Evolutionary conservation across 2,113 vertebrate species (phyloP).

Genomic region (Cyanoliseus patagonus): DNA sequence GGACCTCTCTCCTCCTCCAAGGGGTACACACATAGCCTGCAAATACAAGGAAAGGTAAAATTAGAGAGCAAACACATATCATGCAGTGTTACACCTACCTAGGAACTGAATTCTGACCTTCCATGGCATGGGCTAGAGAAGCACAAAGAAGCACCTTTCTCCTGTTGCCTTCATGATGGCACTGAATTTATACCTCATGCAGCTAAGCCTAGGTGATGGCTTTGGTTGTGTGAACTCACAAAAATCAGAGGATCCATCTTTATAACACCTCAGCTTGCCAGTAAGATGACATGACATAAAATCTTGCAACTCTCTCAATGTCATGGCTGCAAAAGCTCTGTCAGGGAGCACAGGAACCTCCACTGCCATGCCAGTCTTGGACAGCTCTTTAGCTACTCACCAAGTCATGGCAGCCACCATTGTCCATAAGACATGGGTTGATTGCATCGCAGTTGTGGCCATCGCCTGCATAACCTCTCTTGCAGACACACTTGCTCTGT

Average conservation of each 20-base stretch:
- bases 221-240: background rate
- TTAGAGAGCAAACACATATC: background rate
- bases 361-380: background rate
- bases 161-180: background rate
- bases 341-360: background rate
- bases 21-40: conserved; percentile 83
- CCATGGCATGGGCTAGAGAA: background rate
- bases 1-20: conserved; percentile 67
- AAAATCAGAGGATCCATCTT: background rate
- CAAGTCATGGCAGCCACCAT: conserved; percentile 88
- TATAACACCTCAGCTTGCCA: background rate
- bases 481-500: conserved; percentile 90
- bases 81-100: background rate
- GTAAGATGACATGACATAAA: background rate
- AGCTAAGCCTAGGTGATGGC: background rate
- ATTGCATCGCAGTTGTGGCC: conserved; percentile 83
- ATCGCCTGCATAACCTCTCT: conserved; percentile 85
- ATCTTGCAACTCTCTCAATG: background rate
- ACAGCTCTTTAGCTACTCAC: conserved; percentile 68
- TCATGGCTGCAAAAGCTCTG: background rate
- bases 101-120: background rate
- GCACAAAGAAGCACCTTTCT: background rate
- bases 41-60: background rate
- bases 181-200: background rate
- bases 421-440: conserved; percentile 82